Percentiles rank a stretch among this genome's conserved stretches.
Evolutionary conservation across 2,113 vertebrate genomes (phyloP).

Genomic region (Triplophysa tibetana): DNA sequence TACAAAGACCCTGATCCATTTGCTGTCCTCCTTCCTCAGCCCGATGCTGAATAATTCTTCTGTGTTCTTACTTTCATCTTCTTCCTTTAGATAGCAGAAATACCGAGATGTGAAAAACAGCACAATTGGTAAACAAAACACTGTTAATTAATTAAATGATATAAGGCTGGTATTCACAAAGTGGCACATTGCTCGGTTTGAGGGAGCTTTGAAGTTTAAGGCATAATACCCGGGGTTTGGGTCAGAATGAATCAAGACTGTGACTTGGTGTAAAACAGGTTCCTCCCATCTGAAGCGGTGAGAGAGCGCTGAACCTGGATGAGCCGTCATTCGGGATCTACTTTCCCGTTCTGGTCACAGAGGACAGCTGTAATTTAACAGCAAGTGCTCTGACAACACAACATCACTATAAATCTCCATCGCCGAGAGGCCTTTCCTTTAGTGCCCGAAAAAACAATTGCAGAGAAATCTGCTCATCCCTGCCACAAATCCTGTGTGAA

Average conservation of each 20-base stretch:
- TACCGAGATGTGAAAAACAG: conserved; percentile 7
- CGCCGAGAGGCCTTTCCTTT: not conserved
- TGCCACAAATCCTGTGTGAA: conserved; percentile 9
- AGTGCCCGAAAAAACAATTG: not conserved
- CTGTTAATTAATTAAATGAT: conserved; percentile 12
- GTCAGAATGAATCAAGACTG: conserved; percentile 13
- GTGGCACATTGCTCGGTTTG: not conserved
- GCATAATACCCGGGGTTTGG: conserved; percentile 62
- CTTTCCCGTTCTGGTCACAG: not conserved
- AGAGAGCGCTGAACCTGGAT: not conserved
- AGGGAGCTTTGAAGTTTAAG: conserved; percentile 59
- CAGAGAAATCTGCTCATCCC: conserved; percentile 20
- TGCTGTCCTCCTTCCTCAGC: conserved; percentile 17
- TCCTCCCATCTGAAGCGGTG: not conserved
- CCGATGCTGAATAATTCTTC: conserved; percentile 43
- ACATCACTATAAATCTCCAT: conserved; percentile 5
- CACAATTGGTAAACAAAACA: conserved; percentile 31
- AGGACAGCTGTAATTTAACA: conserved; percentile 28
- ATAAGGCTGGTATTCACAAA: conserved; percentile 22
- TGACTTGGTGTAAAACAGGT: not conserved
- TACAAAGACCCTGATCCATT: conserved; percentile 28
- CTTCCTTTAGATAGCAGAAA: conserved; percentile 10
- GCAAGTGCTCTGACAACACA: conserved; percentile 28
- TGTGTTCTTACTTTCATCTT: conserved; percentile 12
- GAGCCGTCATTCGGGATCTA: not conserved